Conservation (phyloP, 2,797 vertebrate species). For the Furcifer pardalis region DNA sequence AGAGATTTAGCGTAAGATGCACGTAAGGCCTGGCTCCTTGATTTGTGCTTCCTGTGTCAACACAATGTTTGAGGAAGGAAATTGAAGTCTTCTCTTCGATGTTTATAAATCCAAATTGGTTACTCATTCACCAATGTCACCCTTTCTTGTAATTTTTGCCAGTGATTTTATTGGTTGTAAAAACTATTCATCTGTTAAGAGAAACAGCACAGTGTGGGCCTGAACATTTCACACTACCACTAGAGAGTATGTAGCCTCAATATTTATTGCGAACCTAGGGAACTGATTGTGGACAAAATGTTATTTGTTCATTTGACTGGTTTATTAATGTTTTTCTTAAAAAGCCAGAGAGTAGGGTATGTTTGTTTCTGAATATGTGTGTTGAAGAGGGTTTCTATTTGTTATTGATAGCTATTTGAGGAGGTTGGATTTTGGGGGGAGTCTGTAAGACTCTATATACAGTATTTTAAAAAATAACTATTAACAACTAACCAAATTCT, state of each 20-base stretch:
- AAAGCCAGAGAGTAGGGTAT: neutral
- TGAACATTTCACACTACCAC: conserved; percentile 1
- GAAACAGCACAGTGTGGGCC: neutral
- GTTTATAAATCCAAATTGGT: conserved; percentile 61
- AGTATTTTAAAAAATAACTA: too few relatives aligned
- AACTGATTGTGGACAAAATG: neutral
- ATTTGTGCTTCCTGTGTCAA: conserved; percentile 49
- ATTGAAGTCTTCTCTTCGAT: conserved; percentile 59
- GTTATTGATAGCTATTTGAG: neutral
- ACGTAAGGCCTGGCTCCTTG: conserved; percentile 19
- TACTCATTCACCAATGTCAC: conserved; percentile 62
- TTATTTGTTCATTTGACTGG: neutral
- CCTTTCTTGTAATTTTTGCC: conserved; percentile 34
- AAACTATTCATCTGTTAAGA: conserved; percentile 15
- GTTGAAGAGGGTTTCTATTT: neutral
- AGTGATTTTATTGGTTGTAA: conserved; percentile 20
- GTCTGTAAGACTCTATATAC: too few relatives aligned
- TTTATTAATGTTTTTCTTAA: neutral
- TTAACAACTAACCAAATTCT: neutral
- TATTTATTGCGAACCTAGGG: neutral
- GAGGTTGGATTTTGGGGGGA: too few relatives aligned
- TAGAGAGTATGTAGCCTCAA: neutral
- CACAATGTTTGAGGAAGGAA: conserved; percentile 57
- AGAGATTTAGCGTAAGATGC: conserved; percentile 5
- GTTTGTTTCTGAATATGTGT: neutral